A percentile compares a stretch with the other conserved stretches of the same genome.
Conservation (phyloP, 2,888 invertebrate genomes). For the Agonopterix subpropinquella region DNA sequence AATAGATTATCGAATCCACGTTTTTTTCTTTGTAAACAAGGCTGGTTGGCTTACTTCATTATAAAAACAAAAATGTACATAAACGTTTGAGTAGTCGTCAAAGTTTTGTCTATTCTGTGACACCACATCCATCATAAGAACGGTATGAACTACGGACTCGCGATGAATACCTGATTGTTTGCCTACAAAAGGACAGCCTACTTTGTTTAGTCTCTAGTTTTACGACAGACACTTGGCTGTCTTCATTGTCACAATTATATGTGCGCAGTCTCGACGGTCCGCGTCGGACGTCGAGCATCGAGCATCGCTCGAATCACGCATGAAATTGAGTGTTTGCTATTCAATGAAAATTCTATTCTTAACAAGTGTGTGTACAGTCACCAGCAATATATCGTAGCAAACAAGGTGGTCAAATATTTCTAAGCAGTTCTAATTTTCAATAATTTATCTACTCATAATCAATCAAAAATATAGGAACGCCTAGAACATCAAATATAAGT, state of each 20-base stretch:
- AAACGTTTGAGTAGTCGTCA: neutral
- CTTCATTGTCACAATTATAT: conserved; percentile 59
- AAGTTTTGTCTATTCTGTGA: conserved; percentile 21
- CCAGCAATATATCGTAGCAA: too few species aligned
- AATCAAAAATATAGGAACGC: too few species aligned
- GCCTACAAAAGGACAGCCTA: conserved; percentile 56
- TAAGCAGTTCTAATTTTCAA: too few species aligned
- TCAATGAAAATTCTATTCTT: conserved; percentile 25
- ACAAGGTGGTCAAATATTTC: too few species aligned
- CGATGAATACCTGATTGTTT: conserved; percentile 58
- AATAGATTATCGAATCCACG: too few species aligned
- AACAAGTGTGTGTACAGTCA: neutral
- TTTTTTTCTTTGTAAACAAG: too few species aligned
- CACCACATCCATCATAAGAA: conserved; percentile 25
- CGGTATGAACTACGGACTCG: too few species aligned
- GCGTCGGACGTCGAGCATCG: conserved; percentile 19
- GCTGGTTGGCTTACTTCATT: too few species aligned
- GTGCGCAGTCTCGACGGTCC: conserved; percentile 30
- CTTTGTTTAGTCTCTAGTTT: conserved; percentile 59
- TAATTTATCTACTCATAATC: too few species aligned
- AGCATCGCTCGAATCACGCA: conserved; percentile 16
- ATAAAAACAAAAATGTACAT: too few species aligned
- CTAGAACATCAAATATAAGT: too few species aligned
- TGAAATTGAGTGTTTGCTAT: conserved; percentile 19
- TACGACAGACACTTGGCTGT: conserved; percentile 64